Evolutionary conservation across 2,797 vertebrate genomes (phyloP).

Genomic region (Esox masquinongy): DNA sequence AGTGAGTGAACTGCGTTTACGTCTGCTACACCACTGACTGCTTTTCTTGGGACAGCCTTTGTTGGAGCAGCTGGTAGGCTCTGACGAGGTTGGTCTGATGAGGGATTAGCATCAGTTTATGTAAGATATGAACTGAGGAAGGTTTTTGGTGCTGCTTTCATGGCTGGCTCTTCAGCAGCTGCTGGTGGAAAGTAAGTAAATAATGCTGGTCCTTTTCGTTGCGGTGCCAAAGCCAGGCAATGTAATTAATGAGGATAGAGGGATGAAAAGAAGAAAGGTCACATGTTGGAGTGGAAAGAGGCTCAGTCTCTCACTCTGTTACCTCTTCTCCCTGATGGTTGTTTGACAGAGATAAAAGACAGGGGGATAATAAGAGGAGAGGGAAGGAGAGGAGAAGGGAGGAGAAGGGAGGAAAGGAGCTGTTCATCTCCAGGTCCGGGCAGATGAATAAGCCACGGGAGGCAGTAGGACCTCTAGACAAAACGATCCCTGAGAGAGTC

Average conservation of each 20-base stretch:
- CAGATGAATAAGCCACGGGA: slow-evolving; percentile 54
- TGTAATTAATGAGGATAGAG: slow-evolving; percentile 26
- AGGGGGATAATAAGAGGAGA: not conserved
- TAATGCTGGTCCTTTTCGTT: slow-evolving; percentile 10
- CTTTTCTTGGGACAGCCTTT: not conserved
- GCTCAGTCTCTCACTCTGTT: not conserved
- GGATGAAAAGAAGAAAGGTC: slow-evolving; percentile 24
- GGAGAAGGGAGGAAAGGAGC: not conserved
- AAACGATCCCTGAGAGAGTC: slow-evolving; percentile 61
- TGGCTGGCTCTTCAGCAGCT: slow-evolving; percentile 31
- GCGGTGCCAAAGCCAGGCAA: slow-evolving; percentile 23
- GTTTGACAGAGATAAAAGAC: not conserved
- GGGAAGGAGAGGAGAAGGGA: not conserved
- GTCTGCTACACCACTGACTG: no score
- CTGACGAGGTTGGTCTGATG: not conserved
- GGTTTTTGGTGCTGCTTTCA: slow-evolving; percentile 15
- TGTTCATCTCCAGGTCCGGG: slow-evolving; percentile 35
- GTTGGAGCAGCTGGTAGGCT: not conserved
- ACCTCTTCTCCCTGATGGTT: not conserved
- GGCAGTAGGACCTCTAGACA: slow-evolving; percentile 54
- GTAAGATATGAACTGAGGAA: slow-evolving; percentile 33
- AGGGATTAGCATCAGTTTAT: slow-evolving; percentile 39
- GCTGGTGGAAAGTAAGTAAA: slow-evolving; percentile 35
- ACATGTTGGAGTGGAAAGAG: slow-evolving; percentile 2
- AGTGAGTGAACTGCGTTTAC: no score